Conservation (phyloP, 1,140 invertebrate genomes). For the Aradophagus sp. region DNA sequence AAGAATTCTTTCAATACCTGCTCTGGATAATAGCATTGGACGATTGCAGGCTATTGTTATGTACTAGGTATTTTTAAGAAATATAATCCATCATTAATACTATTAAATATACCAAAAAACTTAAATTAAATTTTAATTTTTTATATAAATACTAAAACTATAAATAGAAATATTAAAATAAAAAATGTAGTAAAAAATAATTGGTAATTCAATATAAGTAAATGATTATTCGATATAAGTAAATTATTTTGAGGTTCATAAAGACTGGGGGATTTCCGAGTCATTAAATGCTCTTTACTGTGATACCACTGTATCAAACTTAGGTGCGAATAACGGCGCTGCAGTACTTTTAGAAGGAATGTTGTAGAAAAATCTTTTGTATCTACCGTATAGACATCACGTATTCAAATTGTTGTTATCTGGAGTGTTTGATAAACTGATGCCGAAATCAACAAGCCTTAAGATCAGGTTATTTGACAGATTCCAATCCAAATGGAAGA, state of each 20-base stretch:
- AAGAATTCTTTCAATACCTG: constrained; percentile 19
- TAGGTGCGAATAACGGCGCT: constrained; percentile 51
- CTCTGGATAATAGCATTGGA: constrained; percentile 23
- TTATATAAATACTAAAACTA: too few relatives aligned
- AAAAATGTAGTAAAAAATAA: too few relatives aligned
- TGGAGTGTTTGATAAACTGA: constrained; percentile 3
- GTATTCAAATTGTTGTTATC: constrained; percentile 3
- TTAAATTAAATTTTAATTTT: not conserved
- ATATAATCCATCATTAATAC: constrained; percentile 1
- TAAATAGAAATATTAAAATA: too few relatives aligned
- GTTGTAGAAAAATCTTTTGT: constrained; percentile 11
- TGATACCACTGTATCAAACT: constrained; percentile 62
- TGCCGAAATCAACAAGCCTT: too few relatives aligned
- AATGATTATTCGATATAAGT: not conserved
- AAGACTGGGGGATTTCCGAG: constrained; percentile 23
- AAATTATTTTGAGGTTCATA: constrained; percentile 24
- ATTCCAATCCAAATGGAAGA: constrained; percentile 2
- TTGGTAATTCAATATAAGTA: constrained; percentile 3
- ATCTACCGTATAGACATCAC: constrained; percentile 33
- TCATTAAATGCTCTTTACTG: constrained; percentile 59
- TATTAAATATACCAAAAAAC: too few relatives aligned
- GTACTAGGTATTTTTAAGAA: constrained; percentile 12
- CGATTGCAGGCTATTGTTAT: constrained; percentile 12
- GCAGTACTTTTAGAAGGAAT: constrained; percentile 55
- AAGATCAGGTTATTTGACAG: constrained; percentile 4